Conservation (phyloP, 2,888 invertebrate species). For the Sturmia bella region DNA sequence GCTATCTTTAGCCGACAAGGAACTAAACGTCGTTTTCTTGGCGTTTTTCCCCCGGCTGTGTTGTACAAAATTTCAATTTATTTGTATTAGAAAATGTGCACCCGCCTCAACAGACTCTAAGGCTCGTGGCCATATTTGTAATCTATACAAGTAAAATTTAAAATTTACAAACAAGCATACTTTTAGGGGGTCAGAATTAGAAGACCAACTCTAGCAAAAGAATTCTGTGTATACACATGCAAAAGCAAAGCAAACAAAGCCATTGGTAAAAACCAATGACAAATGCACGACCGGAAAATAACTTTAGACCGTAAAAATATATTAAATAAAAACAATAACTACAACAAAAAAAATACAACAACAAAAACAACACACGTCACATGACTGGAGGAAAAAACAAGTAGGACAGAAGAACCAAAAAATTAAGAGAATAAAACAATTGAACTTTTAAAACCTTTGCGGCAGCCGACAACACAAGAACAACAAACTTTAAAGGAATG, state of each 20-base stretch:
- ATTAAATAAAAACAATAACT: conserved; percentile 48
- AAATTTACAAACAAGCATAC: conserved; percentile 50
- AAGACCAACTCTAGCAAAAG: conserved; percentile 21
- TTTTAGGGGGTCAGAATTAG: conserved; percentile 46
- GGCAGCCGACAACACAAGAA: conserved; percentile 41
- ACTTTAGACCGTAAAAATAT: conserved; percentile 60
- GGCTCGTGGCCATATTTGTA: conserved; percentile 54
- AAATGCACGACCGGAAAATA: conserved; percentile 67
- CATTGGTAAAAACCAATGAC: conserved; percentile 62
- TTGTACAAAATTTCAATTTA: conserved; percentile 61
- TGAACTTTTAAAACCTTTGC: conserved; percentile 26
- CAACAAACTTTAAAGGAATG: conserved; percentile 39
- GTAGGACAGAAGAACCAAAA: conserved; percentile 4
- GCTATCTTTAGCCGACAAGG: background rate
- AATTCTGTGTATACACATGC: conserved; percentile 1
- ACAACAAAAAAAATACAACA: conserved; percentile 5
- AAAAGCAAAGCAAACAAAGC: background rate
- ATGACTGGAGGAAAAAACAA: conserved; percentile 21
- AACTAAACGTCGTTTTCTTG: conserved; percentile 8
- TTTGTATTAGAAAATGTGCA: conserved; percentile 48
- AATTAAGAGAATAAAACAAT: conserved; percentile 19
- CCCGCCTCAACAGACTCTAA: conserved; percentile 60
- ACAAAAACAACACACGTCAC: conserved; percentile 54
- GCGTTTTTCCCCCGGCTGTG: conserved; percentile 10
- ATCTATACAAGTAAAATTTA: conserved; percentile 53